Evolutionary conservation across 2,113 vertebrate species (phyloP), one percentile per base, ranked within the genome.

Genomic region (Gyps fulvus): DNA sequence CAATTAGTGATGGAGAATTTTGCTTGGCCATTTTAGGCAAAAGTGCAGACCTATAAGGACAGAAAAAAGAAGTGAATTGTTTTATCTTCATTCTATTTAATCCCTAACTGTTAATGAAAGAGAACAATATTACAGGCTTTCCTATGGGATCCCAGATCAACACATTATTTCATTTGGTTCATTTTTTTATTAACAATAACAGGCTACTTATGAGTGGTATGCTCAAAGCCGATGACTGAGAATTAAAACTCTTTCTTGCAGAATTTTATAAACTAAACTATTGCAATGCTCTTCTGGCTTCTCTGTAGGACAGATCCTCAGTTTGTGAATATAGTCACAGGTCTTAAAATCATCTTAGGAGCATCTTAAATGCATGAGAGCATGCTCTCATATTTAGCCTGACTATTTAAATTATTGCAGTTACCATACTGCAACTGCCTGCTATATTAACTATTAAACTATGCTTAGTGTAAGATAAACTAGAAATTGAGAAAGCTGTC

Each of bases 1-100:
- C 97, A 23, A 9, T 70, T 50, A 98, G 87, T 1, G 97, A 97
- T 2, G 83, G 83, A 59, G 69, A 93, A 58, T 61, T 94, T 81
- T 95, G 74, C 36, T 96, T 23, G 55, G 89, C 80, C 97, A 97
- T 94, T 93, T 76, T 86, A 87, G 45, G 89, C 19, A 87, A 80
- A 87, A 83, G 20, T 29, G 21, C 21, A 65, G 61, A 69, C 76
- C 63, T 89, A 20, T 22, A 89, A 69, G 22, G 50, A 87, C 40
- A 62, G 32, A 31, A 74, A 89, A 69, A 21, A 55, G 11, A 61
- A 6, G 7, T 12, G 0, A 38, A 43, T 49, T 72, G 4, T 21
- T 82, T 87, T 22, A 50, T 18, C 32, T 42, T 25, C 4, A 4
- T 65, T 62, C 16, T 17, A 3, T 73, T 87, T 84, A 59, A 58